Evolutionary conservation across 2,888 invertebrate species (phyloP).

Genomic region (Disparrhopalites patrizii): DNA sequence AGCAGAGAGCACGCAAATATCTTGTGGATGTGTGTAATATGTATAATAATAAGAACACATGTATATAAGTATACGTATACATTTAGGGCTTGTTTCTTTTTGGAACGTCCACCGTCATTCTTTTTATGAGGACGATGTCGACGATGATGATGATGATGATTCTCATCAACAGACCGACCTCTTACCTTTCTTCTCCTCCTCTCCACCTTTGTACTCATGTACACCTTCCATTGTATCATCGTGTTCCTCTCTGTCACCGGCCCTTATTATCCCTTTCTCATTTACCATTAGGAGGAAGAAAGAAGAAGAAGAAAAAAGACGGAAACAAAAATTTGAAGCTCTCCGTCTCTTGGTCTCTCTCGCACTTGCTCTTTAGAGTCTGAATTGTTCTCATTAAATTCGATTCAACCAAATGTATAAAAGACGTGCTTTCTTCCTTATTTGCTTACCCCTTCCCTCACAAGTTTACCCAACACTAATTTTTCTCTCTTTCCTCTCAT

Average conservation of each 20-base stretch:
- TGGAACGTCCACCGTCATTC: no score
- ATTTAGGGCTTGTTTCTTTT: no score
- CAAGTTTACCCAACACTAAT: no score
- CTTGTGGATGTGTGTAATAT: no score
- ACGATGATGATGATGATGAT: constrained; percentile 9
- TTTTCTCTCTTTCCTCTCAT: no score
- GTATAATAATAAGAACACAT: no score
- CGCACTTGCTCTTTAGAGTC: neutral
- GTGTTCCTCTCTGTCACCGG: neutral
- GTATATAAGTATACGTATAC: no score
- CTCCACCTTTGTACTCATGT: neutral
- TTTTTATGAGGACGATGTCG: no score
- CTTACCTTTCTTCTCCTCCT: neutral
- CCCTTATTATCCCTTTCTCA: neutral
- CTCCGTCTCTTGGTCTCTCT: neutral
- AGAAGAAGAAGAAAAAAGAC: neutral
- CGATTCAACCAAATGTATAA: constrained; percentile 26
- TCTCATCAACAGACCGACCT: constrained; percentile 13
- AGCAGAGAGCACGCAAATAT: constrained; percentile 21
- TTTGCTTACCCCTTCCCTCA: no score
- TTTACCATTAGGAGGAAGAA: neutral
- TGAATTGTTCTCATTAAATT: constrained; percentile 26
- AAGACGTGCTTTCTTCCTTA: no score
- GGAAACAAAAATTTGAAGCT: neutral
- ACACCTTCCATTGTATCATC: neutral